Percentiles rank a stretch among this genome's conserved stretches.
Conservation (phyloP, 1,140 invertebrate genomes). For the Drosophila repleta region DNA sequence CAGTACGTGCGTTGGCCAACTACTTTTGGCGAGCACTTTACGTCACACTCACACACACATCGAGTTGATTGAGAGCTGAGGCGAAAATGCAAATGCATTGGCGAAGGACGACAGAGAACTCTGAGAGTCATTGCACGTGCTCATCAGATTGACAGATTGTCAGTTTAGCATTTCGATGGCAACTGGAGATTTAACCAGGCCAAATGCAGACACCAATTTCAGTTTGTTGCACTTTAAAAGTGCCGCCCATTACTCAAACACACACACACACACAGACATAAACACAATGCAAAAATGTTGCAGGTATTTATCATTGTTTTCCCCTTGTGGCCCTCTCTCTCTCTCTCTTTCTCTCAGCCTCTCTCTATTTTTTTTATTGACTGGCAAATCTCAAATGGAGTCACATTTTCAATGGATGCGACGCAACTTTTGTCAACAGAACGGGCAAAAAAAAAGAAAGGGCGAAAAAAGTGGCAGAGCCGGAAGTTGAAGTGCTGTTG, state of each 20-base stretch:
- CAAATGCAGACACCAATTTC: constrained; percentile 29
- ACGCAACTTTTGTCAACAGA: constrained; percentile 63
- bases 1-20: constrained; percentile 35
- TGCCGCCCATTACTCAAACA: constrained; percentile 54
- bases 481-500: constrained; percentile 79
- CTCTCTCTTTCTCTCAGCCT: neutral
- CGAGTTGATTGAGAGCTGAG: constrained; percentile 66
- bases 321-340: neutral
- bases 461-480: constrained; percentile 48
- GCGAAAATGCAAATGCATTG: constrained; percentile 68
- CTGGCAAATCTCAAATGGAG: constrained; percentile 75
- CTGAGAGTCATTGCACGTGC: constrained; percentile 22
- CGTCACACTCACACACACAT: constrained; percentile 38
- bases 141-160: constrained; percentile 29
- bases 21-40: constrained; percentile 64
- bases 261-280: constrained; percentile 17
- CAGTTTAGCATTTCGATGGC: constrained; percentile 31
- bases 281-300: constrained; percentile 45
- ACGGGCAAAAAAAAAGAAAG: neutral
- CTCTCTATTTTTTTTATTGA: constrained; percentile 33
- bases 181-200: constrained; percentile 33
- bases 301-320: constrained; percentile 51
- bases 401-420: constrained; percentile 72
- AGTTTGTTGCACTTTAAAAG: constrained; percentile 54
- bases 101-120: constrained; percentile 31